phyloP scores from a whole-genome alignment of 2,797 vertebrate genomes.

The Oceanodroma leucorhoa region DNA sequence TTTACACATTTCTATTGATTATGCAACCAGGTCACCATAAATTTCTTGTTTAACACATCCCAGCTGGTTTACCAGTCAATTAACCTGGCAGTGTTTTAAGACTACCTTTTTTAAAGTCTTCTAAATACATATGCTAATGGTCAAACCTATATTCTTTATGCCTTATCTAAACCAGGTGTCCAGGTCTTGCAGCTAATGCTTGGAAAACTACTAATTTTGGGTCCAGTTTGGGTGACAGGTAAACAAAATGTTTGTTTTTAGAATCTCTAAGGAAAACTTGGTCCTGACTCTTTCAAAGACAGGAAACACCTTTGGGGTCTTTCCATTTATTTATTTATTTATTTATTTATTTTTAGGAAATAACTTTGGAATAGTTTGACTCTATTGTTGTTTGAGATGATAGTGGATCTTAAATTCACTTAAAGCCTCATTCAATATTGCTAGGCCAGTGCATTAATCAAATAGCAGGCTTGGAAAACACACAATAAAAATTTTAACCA shows the following conservation, averaged over 20 bases:
- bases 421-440: not conserved
- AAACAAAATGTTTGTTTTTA: not conserved
- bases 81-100: not conserved
- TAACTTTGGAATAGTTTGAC: not conserved
- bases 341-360: not conserved
- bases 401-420: constrained; percentile 9
- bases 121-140: not conserved
- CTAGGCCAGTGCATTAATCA: not conserved
- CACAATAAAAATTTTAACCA: constrained; percentile 14
- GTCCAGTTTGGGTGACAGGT: not conserved
- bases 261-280: not conserved
- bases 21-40: not conserved
- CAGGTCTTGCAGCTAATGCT: not conserved
- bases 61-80: not conserved
- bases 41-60: not conserved
- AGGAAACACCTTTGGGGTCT: not conserved
- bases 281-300: not conserved
- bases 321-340: not conserved
- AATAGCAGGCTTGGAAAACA: constrained; percentile 21
- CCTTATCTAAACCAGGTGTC: not conserved
- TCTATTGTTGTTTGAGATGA: not conserved
- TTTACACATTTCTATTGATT: not conserved
- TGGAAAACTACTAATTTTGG: not conserved
- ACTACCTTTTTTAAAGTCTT: not conserved
- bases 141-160: not conserved